Evolutionary conservation across 2,888 invertebrate genomes (phyloP).

Genomic region (Laspeyria flexula): DNA sequence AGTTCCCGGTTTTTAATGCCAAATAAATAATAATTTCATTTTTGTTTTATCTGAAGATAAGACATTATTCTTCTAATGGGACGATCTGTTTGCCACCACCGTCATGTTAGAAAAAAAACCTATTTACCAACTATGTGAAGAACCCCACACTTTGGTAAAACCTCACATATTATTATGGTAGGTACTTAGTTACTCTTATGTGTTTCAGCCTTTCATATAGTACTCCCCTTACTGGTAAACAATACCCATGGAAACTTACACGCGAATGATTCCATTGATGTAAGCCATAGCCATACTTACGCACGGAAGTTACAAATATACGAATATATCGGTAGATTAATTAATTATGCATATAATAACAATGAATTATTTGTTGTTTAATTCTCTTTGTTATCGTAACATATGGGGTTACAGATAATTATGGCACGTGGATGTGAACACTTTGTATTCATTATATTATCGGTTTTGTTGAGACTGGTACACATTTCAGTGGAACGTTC

Average conservation of each 20-base stretch:
- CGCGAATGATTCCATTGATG: background rate
- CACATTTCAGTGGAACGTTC: background rate
- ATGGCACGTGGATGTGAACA: slow-evolving; percentile 1
- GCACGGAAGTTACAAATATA: background rate
- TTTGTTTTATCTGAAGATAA: too few relatives aligned
- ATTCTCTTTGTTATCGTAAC: slow-evolving; percentile 3
- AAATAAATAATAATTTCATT: too few relatives aligned
- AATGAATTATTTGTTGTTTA: slow-evolving; percentile 5
- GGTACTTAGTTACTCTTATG: too few relatives aligned
- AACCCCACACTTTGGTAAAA: too few relatives aligned
- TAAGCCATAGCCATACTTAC: background rate
- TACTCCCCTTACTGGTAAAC: background rate
- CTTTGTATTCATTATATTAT: background rate
- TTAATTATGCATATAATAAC: slow-evolving; percentile 8
- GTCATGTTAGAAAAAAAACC: too few relatives aligned
- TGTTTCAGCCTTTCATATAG: background rate
- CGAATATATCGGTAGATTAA: background rate
- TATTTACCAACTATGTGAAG: too few relatives aligned
- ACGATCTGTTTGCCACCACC: too few relatives aligned
- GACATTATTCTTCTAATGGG: too few relatives aligned
- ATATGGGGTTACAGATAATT: slow-evolving; percentile 1
- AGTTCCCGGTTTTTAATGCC: too few relatives aligned
- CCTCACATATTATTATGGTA: too few relatives aligned
- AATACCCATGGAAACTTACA: background rate
- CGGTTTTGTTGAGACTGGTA: background rate